phyloP scores from a whole-genome alignment of 2,113 vertebrate species.

The Rhinolophus sinicus region DNA sequence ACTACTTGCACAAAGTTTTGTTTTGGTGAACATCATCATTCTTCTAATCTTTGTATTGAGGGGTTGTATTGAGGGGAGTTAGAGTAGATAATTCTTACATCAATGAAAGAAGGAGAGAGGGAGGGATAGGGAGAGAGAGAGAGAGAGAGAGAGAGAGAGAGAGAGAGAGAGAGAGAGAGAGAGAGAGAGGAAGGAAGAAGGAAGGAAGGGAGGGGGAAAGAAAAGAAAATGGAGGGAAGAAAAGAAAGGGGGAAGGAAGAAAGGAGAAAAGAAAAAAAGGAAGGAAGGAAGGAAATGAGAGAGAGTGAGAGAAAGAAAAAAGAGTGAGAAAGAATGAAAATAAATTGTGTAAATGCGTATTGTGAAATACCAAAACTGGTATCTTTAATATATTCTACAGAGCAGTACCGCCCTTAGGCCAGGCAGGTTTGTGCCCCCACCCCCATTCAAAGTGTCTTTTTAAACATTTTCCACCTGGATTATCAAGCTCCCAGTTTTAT shows the following conservation, averaged over 20 bases:
- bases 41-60: background rate
- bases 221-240: no score
- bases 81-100: background rate
- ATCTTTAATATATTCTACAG: background rate
- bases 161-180: background rate
- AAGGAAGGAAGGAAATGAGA: no score
- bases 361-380: background rate
- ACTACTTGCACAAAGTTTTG: background rate
- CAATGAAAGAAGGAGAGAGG: background rate
- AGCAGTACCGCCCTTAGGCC: background rate
- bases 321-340: no score
- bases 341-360: background rate
- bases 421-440: rapidly evolving
- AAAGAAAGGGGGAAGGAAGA: background rate
- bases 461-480: background rate
- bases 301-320: background rate
- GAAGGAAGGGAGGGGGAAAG: no score
- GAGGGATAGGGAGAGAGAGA: background rate
- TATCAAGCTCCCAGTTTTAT: background rate
- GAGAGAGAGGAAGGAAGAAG: no score
- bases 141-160: rapidly evolving
- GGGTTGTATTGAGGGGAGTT: background rate
- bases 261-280: no score
- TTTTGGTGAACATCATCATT: background rate
- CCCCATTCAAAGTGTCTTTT: background rate